phyloP scores from a whole-genome alignment of 2,797 vertebrate species.

The Hapalemur alaotrensis region DNA sequence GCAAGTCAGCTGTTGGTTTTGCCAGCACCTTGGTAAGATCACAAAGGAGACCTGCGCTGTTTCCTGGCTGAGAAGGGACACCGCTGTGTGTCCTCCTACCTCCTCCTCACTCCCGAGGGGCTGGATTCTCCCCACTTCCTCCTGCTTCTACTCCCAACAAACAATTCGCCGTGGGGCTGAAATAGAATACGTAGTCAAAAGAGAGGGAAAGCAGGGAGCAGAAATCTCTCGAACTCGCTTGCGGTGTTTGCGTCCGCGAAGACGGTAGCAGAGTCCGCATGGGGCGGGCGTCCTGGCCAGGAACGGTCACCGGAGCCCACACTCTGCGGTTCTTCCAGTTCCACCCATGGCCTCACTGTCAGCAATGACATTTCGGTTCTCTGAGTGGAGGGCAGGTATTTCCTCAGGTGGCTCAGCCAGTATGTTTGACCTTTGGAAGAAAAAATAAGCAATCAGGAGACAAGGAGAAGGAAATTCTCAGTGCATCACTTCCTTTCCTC shows the following conservation, averaged over 20 bases:
- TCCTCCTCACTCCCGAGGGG: neutral
- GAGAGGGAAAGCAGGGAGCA: too few relatives aligned
- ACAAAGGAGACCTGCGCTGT: neutral
- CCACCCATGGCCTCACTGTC: neutral
- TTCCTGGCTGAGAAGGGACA: too few relatives aligned
- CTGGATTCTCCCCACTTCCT: neutral
- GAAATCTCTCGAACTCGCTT: fast-evolving
- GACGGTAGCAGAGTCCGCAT: fast-evolving
- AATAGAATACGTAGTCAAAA: neutral
- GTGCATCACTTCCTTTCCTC: neutral
- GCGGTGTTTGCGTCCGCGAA: fast-evolving
- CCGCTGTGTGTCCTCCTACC: fast-evolving
- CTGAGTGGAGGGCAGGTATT: neutral
- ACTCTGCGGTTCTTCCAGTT: neutral
- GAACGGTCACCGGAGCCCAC: neutral
- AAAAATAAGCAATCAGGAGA: neutral
- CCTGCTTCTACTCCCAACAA: neutral
- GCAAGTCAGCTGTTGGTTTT: slow-evolving; percentile 61
- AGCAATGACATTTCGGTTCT: neutral
- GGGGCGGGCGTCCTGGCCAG: fast-evolving
- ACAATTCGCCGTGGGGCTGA: neutral
- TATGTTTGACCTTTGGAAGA: neutral
- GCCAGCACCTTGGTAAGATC: neutral
- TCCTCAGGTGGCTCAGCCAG: neutral
- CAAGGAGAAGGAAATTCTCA: neutral